These are phyloP conservation scores for Drosophila monieri DNA, from an alignment of 2,888 invertebrate genomes.

Conservation along the genomic window DNA sequence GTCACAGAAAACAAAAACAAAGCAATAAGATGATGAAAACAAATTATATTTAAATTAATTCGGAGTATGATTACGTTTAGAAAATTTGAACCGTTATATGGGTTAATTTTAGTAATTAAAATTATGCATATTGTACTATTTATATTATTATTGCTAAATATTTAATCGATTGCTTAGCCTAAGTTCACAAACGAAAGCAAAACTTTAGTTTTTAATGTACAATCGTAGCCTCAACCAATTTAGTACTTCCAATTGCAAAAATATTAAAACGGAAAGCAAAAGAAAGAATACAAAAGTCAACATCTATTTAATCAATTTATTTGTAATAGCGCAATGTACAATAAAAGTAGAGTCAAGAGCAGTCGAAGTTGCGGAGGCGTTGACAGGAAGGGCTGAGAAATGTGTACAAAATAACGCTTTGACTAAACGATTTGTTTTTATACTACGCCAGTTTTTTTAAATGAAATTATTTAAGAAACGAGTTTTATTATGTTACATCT, in stretches of 20 bases:
- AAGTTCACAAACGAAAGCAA: constrained; percentile 58
- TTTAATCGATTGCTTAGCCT: constrained; percentile 67
- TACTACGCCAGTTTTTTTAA: constrained; percentile 57
- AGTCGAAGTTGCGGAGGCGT: constrained; percentile 1
- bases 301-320: constrained; percentile 60
- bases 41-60: constrained; percentile 55
- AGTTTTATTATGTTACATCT: constrained; percentile 66
- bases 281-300: constrained; percentile 39
- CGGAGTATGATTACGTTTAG: constrained; percentile 63
- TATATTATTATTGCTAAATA: constrained; percentile 72
- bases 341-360: constrained; percentile 36
- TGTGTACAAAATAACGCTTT: constrained; percentile 32
- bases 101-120: constrained; percentile 61
- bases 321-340: constrained; percentile 72
- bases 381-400: constrained; percentile 21
- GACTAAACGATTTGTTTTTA: constrained; percentile 49
- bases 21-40: constrained; percentile 42
- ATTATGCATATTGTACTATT: constrained; percentile 68
- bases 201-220: constrained; percentile 65
- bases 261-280: constrained; percentile 48
- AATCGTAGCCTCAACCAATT: constrained; percentile 59
- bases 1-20: constrained; percentile 37
- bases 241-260: constrained; percentile 70
- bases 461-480: constrained; percentile 67
- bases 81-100: constrained; percentile 55